Conservation (phyloP, 2,113 vertebrate genomes). For the Riparia riparia region DNA sequence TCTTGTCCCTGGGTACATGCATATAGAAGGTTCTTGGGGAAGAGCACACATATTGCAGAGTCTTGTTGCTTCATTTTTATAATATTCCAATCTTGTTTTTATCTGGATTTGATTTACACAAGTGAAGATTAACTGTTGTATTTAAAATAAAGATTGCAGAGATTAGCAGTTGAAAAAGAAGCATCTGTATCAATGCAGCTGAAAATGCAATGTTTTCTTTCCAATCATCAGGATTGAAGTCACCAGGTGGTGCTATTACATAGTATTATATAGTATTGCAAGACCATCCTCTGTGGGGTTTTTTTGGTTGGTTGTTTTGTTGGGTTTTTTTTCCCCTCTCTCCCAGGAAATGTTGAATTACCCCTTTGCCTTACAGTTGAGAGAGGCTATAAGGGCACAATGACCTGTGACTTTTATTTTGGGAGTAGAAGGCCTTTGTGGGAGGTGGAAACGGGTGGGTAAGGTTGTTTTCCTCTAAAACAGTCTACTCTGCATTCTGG, state of each 20-base stretch:
- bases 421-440: neutral
- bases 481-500: neutral
- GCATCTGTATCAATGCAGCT: neutral
- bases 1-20: neutral
- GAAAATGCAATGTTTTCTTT: neutral
- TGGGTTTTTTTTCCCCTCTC: no score
- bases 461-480: neutral
- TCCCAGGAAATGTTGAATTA: neutral
- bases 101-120: neutral
- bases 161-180: neutral
- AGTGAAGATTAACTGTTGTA: neutral
- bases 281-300: neutral
- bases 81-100: neutral
- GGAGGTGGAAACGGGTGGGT: neutral
- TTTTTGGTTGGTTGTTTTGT: no score
- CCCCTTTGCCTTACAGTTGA: neutral
- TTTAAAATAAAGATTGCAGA: neutral
- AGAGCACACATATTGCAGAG: neutral
- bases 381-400: neutral
- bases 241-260: slow-evolving; percentile 63
- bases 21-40: neutral
- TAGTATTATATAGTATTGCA: slow-evolving; percentile 33
- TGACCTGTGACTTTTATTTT: neutral
- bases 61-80: neutral
- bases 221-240: neutral